Evolutionary conservation across 2,797 vertebrate genomes (phyloP).

Genomic region (Masticophis lateralis): DNA sequence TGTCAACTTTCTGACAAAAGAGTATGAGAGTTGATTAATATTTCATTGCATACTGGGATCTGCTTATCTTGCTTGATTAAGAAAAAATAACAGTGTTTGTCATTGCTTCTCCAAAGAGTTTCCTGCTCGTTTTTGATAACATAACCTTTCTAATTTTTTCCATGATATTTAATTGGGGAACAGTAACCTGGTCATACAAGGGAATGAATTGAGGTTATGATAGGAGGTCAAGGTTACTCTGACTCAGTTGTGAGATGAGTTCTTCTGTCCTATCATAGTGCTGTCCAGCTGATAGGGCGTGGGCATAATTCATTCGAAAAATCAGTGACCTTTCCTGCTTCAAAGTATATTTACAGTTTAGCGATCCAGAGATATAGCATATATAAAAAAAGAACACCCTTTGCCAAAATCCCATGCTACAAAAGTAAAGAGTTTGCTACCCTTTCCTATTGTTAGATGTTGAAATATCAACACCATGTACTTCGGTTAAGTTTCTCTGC

Average conservation of each 20-base stretch:
- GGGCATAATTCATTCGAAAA: background rate
- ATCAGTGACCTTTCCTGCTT: conserved; percentile 5
- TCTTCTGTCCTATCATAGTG: conserved; percentile 6
- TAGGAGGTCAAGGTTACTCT: accelerated
- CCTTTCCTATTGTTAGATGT: background rate
- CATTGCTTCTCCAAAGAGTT: conserved; percentile 24
- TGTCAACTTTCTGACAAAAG: background rate
- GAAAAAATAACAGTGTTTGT: conserved; percentile 1
- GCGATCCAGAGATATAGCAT: conserved; percentile 7
- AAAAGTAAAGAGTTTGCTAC: conserved; percentile 7
- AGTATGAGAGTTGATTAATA: too few species aligned
- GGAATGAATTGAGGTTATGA: background rate
- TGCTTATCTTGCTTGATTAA: background rate
- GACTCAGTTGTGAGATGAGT: background rate
- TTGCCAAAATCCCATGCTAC: conserved; percentile 5
- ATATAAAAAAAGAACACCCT: conserved; percentile 10
- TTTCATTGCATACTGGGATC: background rate
- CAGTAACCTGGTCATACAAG: conserved; percentile 9
- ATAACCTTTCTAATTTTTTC: background rate
- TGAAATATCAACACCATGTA: conserved; percentile 3
- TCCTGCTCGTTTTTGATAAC: conserved; percentile 14
- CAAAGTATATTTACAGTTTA: conserved; percentile 7
- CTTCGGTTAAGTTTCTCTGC: background rate
- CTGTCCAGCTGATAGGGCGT: background rate
- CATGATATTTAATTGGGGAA: conserved; percentile 7